Base-by-base conservation (phyloP, 1,140 invertebrate species). In the Mya arenaria region DNA sequence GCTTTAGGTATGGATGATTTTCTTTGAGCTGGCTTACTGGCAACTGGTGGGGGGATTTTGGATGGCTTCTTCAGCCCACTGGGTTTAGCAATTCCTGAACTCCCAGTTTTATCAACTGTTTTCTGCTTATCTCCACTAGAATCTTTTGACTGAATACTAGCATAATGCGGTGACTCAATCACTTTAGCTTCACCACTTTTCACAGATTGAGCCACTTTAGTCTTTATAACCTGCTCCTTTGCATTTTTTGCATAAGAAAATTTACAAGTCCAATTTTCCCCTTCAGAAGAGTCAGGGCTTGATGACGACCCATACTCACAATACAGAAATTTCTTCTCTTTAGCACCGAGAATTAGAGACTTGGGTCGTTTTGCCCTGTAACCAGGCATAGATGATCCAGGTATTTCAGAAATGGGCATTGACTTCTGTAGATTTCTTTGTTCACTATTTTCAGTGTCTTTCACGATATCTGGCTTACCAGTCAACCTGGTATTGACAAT, bases 291-390 rank as follows among this genome's bases (percentile, higher is more conserved):
- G 52, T 81, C 86, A 5, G 84, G 77, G 58, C 84, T 85, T 48
- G 82, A 83, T 17, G 84, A 73, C 25, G 88, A 89, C 55, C 87
- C 88, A 63, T 89, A 89, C 39, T 86, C 86, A 83, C 88, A 86
- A 58, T 86, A 84, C 56, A 85, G 77, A 55, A 85, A 87, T 30
- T 85, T 81, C 72, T 89, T 89, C n/a, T 90, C 89, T 78, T 84
- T 84, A 8, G 89, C 84, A 10, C 82, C 84, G 13, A 90, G 63
- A 39, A 90, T 88, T 25, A 90, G 68, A 41, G 89, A 88, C 28
- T 85, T 88, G 4, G 89, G 89, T 10, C 89, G 77, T 55, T 84
- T 81, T 28, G 73, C 80, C 44, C 62, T 71, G 62, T 85, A 78
- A 36, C 63, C 65, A 62, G 81, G 58, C 39, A 81, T 32, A 1